Base-by-base conservation (phyloP, 64 coral and sea anemone genomes). In the Montipora cactus region DNA sequence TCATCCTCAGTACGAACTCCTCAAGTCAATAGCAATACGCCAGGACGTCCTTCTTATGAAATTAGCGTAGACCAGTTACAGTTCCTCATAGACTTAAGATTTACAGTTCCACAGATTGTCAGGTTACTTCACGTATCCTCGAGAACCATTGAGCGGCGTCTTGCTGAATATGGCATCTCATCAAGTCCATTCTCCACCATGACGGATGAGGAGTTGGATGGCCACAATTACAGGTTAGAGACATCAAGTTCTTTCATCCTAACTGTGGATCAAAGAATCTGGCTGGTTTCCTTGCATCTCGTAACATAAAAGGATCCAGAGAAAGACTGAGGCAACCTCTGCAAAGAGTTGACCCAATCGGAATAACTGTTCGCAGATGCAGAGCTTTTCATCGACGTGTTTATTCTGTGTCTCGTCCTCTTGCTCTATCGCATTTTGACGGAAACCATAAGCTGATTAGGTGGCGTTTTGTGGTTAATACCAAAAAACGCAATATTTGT, bases 191-290 rank as follows among this genome's bases (percentile, higher is more conserved):
- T 28, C 57, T 75, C 16, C 22, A 90, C 88, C 58, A 25, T 81
- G 14, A 90, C 89, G n/a, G 89, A 90, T 2, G 53, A 90, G 6
- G 89, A 46, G 67, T 90, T 81, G 47, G 89, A 90, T 16, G 67
- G 69, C 25, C 59, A 90, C 28, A 28, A 28, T 28, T 28, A 28
- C 28, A 28, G 47, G 59, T 90, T 64, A 72, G 21, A 52, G 4
- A 71, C 57, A 90, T 90, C 9, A 90, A 90, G 47, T 5, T 48
- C 21, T 90, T 90, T 81, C 16, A 90, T 90, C 77, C 77, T 23
- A 81, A 90, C 22, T 81, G 77, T n/a, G 44, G 77, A 47, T 90
- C 77, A 18, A 81, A 81, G 77, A 90, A 90, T 90, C 45, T 90
- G 15, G 89, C 77, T 72, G 77, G 89, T 12, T 71, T 79, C 76